Evolutionary conservation across 2,113 vertebrate genomes (phyloP), one percentile per base, ranked within the genome.

Genomic region (Pimephales promelas): DNA sequence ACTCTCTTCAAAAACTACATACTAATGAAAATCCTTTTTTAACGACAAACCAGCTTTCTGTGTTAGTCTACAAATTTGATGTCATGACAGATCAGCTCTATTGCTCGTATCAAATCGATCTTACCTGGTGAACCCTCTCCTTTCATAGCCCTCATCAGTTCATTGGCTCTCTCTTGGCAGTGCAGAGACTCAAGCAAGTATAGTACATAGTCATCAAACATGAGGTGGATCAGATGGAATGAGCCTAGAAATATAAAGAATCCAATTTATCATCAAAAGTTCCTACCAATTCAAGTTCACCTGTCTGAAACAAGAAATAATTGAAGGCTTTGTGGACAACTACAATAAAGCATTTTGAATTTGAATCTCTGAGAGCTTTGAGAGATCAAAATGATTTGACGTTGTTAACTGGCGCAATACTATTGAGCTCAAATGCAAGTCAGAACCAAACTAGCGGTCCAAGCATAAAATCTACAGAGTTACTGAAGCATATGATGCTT

Each of bases 151-250:
- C 95, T 95, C 96, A 99, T 97, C 70, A 99, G 95, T 87, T 99
- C 98, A 13, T 95, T 98, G 92, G 98, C 97, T 82, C 97, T 94
- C 90, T 99, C 98, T 92, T 99, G 98, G 89, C 96, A 99, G 86
- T 99, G 98, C 73, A 99, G 94, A 10, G 98, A 99, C 88, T 99
- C 98, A 89, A 99, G 91, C 88, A 99, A 93, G 91, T 98, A 99
- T 79, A 99, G 96, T 75, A 99, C 98, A 1, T 99, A 99, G 89
- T 99, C 98, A 86, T 99, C 98, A 68, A 99, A 99, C 96, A 99
- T 99, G 92, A 99, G 91, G 79, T 99, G 98, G 85, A 99, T 99
- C 90, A 99, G 94, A 92, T 99, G 98, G 87, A 99, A 99, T 71
- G 98, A 99, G 18, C 98, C 98, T 99, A 92, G 66, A 31, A 68